A percentile compares a stretch with the other conserved stretches of the same genome.
These are phyloP conservation scores for Lepas anatifera DNA, from an alignment of 2,888 invertebrate species.

Conservation along the genomic window DNA sequence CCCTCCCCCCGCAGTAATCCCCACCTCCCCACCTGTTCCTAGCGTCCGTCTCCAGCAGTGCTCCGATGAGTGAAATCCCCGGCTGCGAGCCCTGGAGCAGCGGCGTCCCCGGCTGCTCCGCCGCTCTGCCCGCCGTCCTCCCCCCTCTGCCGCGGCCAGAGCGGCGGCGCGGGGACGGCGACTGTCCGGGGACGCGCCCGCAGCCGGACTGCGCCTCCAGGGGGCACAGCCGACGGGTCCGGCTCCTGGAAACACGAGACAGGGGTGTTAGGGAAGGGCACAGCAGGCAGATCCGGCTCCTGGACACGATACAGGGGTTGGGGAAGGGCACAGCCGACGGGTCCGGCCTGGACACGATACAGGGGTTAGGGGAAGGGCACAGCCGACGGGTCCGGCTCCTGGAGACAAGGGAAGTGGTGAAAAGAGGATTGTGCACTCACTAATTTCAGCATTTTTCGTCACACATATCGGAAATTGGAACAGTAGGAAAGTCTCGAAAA, in stretches of 20 bases:
- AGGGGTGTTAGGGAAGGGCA: too few species aligned
- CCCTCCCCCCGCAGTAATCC: background rate
- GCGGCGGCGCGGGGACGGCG: background rate
- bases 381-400: too few species aligned
- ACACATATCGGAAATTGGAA: too few species aligned
- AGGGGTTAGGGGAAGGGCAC: too few species aligned
- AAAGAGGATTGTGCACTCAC: too few species aligned
- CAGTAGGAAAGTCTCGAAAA: too few species aligned
- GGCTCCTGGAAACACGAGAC: conserved; percentile 6
- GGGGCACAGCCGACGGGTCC: background rate
- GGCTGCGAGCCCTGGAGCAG: background rate
- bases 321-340: too few species aligned
- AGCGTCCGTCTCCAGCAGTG: background rate
- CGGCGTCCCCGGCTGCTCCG: background rate
- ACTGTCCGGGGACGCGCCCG: background rate
- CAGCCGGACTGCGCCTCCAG: background rate
- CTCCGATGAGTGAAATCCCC: background rate
- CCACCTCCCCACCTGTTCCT: background rate
- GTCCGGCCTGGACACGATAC: too few species aligned
- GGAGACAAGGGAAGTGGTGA: too few species aligned
- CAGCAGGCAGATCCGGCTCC: too few species aligned
- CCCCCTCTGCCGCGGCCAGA: background rate
- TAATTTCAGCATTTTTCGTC: too few species aligned
- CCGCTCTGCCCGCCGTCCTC: background rate
- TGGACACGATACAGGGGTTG: too few species aligned